Evolutionary conservation across 2,797 vertebrate genomes (phyloP).

Genomic region (Cuculus canorus): DNA sequence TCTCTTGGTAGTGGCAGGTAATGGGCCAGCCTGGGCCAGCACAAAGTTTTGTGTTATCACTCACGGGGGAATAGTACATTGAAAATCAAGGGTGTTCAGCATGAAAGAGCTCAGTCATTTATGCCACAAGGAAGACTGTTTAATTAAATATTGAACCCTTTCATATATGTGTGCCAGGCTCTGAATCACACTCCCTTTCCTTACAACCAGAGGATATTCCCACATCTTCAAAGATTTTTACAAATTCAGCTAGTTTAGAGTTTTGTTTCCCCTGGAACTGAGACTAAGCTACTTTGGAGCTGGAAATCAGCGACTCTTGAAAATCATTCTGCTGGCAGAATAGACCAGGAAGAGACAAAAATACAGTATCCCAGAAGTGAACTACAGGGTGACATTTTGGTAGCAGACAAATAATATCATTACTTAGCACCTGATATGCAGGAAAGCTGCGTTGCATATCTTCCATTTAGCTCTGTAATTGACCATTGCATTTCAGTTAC

Average conservation of each 20-base stretch:
- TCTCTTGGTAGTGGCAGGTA: neutral
- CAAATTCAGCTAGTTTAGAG: neutral
- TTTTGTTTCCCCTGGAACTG: neutral
- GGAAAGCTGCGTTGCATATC: neutral
- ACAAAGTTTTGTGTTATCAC: neutral
- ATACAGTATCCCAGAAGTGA: neutral
- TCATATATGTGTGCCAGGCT: neutral
- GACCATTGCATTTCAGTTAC: neutral
- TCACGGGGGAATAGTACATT: neutral
- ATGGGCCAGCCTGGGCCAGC: neutral
- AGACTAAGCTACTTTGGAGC: neutral
- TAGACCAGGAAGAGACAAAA: neutral
- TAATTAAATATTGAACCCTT: constrained; percentile 23
- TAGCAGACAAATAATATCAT: neutral
- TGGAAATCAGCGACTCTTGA: neutral
- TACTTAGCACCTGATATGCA: neutral
- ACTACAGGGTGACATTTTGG: neutral
- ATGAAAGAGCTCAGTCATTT: neutral
- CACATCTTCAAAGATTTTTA: neutral
- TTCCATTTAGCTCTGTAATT: neutral
- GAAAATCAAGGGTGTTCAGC: neutral
- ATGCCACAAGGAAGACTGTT: neutral
- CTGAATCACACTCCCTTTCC: neutral
- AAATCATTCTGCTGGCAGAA: neutral
- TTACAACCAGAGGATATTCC: neutral